These are phyloP conservation scores for Sminthopsis crassicaudata DNA, from an alignment of 2,113 vertebrate genomes.

Conservation along the genomic window DNA sequence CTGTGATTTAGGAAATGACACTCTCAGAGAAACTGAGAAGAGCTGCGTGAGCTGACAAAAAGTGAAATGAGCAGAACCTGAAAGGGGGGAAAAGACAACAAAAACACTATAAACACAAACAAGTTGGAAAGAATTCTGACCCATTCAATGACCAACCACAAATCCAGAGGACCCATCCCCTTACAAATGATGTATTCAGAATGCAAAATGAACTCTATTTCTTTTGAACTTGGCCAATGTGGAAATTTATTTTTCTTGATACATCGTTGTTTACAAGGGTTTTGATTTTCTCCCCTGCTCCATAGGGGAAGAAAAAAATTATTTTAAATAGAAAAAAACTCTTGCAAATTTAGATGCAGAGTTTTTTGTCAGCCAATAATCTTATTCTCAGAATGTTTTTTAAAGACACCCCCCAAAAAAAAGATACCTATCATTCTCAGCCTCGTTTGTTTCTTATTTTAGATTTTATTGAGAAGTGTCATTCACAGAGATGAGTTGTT, in stretches of 20 bases:
- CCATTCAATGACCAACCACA: not conserved
- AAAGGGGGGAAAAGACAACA: not conserved
- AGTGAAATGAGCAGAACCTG: not conserved
- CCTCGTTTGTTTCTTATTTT: not conserved
- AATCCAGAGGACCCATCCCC: not conserved
- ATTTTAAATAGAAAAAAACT: not conserved
- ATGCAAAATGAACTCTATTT: not conserved
- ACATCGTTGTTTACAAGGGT: not conserved
- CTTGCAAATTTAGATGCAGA: not conserved
- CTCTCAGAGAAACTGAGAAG: not conserved
- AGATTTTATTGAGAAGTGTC: not conserved
- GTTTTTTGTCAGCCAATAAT: not conserved
- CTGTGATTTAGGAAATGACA: not conserved
- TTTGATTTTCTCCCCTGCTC: not conserved
- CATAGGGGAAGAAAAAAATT: not conserved
- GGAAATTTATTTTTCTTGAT: not conserved
- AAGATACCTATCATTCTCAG: not conserved
- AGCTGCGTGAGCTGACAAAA: not conserved
- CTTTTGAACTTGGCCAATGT: not conserved
- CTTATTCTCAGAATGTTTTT: not conserved
- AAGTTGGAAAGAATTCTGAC: not conserved
- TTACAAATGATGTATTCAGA: not conserved
- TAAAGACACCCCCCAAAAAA: no score
- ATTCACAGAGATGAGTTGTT: not conserved
- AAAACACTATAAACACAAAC: not conserved